These are phyloP conservation scores for Pseudochaenichthys georgianus DNA, from an alignment of 2,797 vertebrate genomes.

Conservation along the genomic window DNA sequence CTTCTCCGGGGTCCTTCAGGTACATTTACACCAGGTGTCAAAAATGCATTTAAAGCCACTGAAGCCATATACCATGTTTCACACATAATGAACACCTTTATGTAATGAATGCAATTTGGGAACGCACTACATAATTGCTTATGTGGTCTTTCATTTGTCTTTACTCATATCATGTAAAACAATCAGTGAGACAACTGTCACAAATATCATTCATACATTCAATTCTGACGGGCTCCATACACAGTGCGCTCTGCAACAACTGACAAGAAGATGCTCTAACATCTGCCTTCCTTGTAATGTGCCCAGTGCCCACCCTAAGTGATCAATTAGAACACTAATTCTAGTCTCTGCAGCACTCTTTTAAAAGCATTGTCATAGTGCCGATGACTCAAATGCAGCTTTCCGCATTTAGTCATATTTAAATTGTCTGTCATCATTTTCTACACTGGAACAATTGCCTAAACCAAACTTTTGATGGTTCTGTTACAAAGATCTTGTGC, in stretches of 20 bases:
- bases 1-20: conserved; percentile 94
- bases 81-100: background rate
- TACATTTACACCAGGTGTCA: conserved; percentile 62
- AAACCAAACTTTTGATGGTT: background rate
- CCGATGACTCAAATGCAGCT: background rate
- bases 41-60: background rate
- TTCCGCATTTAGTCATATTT: background rate
- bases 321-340: conserved; percentile 15
- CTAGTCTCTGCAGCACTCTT: background rate
- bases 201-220: background rate
- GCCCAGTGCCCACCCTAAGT: background rate
- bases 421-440: background rate
- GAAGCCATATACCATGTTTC: background rate
- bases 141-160: background rate
- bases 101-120: background rate
- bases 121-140: background rate
- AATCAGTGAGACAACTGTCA: background rate
- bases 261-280: background rate
- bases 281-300: background rate
- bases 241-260: background rate
- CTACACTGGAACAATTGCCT: background rate
- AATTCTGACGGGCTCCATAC: background rate
- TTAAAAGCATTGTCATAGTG: background rate
- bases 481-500: no score
- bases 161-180: background rate